Evolutionary conservation across 2,888 invertebrate species (phyloP).

Genomic region (Byasa hedistus): DNA sequence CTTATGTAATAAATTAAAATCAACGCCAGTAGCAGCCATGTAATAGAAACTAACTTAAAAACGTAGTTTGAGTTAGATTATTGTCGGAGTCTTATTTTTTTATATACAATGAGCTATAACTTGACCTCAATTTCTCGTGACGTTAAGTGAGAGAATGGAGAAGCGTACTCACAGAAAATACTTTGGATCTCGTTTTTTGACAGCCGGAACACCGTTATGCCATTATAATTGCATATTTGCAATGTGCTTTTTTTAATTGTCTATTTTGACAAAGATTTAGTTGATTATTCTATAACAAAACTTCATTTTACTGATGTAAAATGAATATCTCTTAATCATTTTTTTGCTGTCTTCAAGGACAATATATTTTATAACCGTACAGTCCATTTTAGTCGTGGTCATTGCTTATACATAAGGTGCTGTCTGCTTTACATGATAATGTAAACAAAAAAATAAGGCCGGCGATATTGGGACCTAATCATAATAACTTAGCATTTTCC

Average conservation of each 20-base stretch:
- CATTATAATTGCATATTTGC: background rate
- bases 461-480: too few species aligned
- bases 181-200: too few species aligned
- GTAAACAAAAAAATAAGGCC: background rate
- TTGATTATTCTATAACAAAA: background rate
- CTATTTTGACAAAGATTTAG: background rate
- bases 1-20: background rate
- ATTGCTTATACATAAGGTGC: slow-evolving; percentile 5
- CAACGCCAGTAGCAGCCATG: background rate
- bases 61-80: too few species aligned
- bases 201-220: too few species aligned
- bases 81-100: too few species aligned
- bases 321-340: too few species aligned
- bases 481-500: too few species aligned
- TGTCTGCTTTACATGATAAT: slow-evolving; percentile 1
- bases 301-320: too few species aligned
- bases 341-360: too few species aligned
- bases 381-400: slow-evolving; percentile 1
- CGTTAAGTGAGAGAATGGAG: background rate
- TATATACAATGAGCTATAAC: too few species aligned
- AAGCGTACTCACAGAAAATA: too few species aligned
- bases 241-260: background rate
- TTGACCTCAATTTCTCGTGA: background rate
- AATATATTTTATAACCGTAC: background rate
- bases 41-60: too few species aligned